Base-by-base conservation (phyloP, 2,113 vertebrate genomes). In the Chascanopsetta lugubris region DNA sequence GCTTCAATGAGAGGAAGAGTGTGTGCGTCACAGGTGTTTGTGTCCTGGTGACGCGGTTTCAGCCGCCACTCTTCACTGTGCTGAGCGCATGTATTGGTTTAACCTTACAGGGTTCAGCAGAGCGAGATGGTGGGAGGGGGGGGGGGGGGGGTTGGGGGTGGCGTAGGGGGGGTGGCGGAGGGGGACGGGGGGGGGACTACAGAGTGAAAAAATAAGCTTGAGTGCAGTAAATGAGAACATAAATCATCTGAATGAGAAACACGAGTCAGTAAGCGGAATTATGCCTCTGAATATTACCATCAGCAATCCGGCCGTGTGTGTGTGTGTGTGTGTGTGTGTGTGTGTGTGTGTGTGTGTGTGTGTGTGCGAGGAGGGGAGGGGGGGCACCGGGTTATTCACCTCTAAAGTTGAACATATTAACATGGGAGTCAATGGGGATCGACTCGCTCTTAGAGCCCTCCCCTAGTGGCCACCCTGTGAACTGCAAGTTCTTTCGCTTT, bases 181-280 rank as follows among this genome's bases (percentile, higher is more conserved):
- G 43, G 17, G 49, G 20, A 1, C 2, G 12, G 6, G 13, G 34
- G 38, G 26, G 22, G 34, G 63, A 77, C 38, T 18, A 6, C 9
- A 18, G 38, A 42, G 38, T 42, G 75, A 51, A 40, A 72, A 50
- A 59, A 54, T 27, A 46, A 36, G 38, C 45, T 32, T 34, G 8
- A 32, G 27, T 4, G 3, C 1, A 17, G 48, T 7, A 80, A 81
- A 79, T 61, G 72, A 72, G 77, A 78, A 75, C 75, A 89, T 85
- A 75, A 85, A 79, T 86, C 81, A 86, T 85, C 61, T 26, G 67
- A 74, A 85, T 73, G 72, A 83, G 81, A 72, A 77, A 56, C 38
- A 63, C 53, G 69, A 84, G 77, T 63, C 75, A 62, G 81, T 77
- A 70, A 81, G 75, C 79, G 82, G 72, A 79, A 82, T 69, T 76